These are phyloP conservation scores for Trichonephila clavipes DNA, from an alignment of 1,140 invertebrate genomes.

Conservation along the genomic window DNA sequence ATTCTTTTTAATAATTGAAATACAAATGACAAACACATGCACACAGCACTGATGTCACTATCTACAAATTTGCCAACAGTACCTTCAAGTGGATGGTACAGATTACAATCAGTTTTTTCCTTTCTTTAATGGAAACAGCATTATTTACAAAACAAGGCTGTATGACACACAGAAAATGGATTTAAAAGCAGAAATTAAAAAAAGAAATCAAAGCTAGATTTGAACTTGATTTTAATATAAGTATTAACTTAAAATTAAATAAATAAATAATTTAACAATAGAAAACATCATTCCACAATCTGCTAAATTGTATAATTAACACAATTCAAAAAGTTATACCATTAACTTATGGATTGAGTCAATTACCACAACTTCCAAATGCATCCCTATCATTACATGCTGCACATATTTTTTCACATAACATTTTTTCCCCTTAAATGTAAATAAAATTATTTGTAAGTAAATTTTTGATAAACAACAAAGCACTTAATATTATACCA, in stretches of 20 bases:
- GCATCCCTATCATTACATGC: too few relatives aligned
- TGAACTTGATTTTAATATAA: background rate
- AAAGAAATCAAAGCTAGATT: background rate
- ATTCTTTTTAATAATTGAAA: slow-evolving; percentile 61
- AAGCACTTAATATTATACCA: too few relatives aligned
- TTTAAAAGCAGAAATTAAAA: slow-evolving; percentile 28
- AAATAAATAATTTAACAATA: slow-evolving; percentile 31
- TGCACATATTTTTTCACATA: too few relatives aligned
- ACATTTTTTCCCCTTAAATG: too few relatives aligned
- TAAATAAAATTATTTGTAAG: too few relatives aligned
- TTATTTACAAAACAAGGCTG: slow-evolving; percentile 50
- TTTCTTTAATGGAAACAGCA: slow-evolving; percentile 28
- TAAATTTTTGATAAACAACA: too few relatives aligned
- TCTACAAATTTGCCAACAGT: slow-evolving; percentile 30
- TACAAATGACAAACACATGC: slow-evolving; percentile 66
- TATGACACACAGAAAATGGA: background rate
- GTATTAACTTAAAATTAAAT: slow-evolving; percentile 26
- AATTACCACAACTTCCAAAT: too few relatives aligned
- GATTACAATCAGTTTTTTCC: slow-evolving; percentile 10
- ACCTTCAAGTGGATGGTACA: slow-evolving; percentile 54
- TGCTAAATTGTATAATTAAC: too few relatives aligned
- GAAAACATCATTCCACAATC: background rate
- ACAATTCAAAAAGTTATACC: too few relatives aligned
- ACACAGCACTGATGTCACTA: slow-evolving; percentile 57
- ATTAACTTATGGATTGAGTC: too few relatives aligned